Evolutionary conservation across 1,140 invertebrate genomes (phyloP), one percentile per base, ranked within the genome.

Genomic region (Diabrotica virgifera): DNA sequence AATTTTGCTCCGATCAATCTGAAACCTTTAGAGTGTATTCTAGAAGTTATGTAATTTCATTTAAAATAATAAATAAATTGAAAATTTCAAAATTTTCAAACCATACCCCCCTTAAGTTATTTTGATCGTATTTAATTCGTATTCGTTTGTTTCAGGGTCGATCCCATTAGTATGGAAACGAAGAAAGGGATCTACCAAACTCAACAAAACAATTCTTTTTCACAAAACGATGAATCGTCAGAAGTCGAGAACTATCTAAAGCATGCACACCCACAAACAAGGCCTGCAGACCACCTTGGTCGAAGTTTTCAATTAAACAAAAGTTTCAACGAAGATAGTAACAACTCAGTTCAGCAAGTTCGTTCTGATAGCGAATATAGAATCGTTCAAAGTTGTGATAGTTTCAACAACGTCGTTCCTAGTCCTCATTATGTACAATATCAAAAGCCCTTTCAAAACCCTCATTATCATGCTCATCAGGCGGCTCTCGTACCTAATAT

Each of bases 161-260:
- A 77, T 68, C 75, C 76, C 59, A 71, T 57, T 53, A 76, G 71
- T 65, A 78, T 78, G 77, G 77, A 78, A 70, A 76, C 72, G 62
- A 74, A 74, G 57, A 72, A 76, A 67, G 68, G 70, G 38, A 53
- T 65, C 12, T 61, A 76, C 12, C 11, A 72, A 36, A 62, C 61
- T n/a, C 51, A 52, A 24, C 60, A 59, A 9, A 72, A 64, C 62
- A 64, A 55, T 62, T 13, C 59, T 57, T 46, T 46, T 46, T 65
- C 63, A 12, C 62, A 59, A 61, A 61, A 64, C 52, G 70, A 70
- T 59, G 70, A 71, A 52, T 37, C 57, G 14, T 36, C 36, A 10
- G 36, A 62, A 24, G 63, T 67, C 53, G 70, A 76, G 60, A 54
- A 69, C 35, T 64, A 74, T 50, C 63, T 65, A 14, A 73, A 78